Conservation (phyloP, 2,797 vertebrate genomes). For the Mico argentatus region DNA sequence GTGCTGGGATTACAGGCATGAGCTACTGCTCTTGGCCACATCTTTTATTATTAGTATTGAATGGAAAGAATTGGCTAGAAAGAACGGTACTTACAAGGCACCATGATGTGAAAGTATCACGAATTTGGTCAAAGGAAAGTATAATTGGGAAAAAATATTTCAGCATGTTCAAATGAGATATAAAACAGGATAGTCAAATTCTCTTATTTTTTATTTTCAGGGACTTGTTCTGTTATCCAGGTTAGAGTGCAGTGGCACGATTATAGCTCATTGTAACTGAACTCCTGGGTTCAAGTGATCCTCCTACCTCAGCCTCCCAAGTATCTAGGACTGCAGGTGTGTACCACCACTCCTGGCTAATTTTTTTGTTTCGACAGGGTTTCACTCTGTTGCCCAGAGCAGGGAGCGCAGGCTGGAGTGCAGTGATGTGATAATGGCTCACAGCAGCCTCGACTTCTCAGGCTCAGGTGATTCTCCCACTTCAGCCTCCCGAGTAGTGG, state of each 20-base stretch:
- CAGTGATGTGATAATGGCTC: not conserved
- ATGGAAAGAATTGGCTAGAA: not conserved
- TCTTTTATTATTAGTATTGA: not conserved
- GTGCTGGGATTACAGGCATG: not conserved
- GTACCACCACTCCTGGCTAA: not conserved
- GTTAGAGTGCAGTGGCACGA: not conserved
- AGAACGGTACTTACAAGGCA: not conserved
- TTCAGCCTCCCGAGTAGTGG: not conserved
- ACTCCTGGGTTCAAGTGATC: not conserved
- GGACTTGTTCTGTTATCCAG: not conserved
- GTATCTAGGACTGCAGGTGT: not conserved
- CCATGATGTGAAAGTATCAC: not conserved
- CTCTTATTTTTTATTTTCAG: not conserved
- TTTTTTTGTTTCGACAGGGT: not conserved
- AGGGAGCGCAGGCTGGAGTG: not conserved
- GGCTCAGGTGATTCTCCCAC: not conserved
- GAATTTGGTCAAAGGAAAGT: conserved; percentile 46
- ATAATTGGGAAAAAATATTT: conserved; percentile 24
- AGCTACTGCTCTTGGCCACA: not conserved
- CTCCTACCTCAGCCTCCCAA: not conserved
- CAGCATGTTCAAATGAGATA: not conserved
- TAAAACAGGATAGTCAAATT: conserved; percentile 1
- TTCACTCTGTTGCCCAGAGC: not conserved
- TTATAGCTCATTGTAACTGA: not conserved
- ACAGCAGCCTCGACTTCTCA: not conserved